phyloP scores from a whole-genome alignment of 2,113 vertebrate species.

The Entosphenus tridentatus region DNA sequence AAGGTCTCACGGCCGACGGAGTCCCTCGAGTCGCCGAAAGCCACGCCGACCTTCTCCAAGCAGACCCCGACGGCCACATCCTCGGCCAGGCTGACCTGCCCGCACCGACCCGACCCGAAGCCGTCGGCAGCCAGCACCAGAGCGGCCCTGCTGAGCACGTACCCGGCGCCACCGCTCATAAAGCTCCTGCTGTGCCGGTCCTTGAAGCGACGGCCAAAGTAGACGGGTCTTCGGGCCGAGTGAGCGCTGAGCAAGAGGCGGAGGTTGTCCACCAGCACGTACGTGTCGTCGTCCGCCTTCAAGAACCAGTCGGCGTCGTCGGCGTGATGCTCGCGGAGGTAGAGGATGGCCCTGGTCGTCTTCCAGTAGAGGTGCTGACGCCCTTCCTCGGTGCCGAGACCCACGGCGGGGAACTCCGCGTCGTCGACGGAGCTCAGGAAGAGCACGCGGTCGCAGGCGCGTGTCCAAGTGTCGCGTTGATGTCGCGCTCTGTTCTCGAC shows the following conservation, averaged over 20 bases:
- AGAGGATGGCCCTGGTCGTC: slow-evolving; percentile 10
- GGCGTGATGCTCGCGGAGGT: slow-evolving; percentile 3
- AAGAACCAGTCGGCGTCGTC: slow-evolving; percentile 2
- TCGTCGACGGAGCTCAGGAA: slow-evolving; percentile 11
- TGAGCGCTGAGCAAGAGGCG: background rate
- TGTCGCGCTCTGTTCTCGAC: slow-evolving; percentile 8
- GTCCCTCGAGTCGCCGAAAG: too few species aligned
- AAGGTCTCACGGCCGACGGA: too few species aligned
- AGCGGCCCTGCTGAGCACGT: too few species aligned
- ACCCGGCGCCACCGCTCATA: too few species aligned
- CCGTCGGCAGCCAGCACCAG: too few species aligned
- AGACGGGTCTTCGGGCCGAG: too few species aligned
- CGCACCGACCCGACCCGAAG: too few species aligned
- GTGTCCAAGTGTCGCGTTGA: slow-evolving; percentile 8
- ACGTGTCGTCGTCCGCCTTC: background rate
- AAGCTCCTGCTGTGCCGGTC: too few species aligned
- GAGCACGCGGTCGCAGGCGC: slow-evolving; percentile 8
- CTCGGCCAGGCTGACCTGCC: too few species aligned
- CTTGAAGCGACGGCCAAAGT: too few species aligned
- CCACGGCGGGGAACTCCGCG: slow-evolving; percentile 8
- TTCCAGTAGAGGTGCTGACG: slow-evolving; percentile 9
- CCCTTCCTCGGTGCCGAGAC: slow-evolving; percentile 9
- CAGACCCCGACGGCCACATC: too few species aligned
- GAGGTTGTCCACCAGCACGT: slow-evolving; percentile 2
- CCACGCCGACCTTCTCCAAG: too few species aligned